Base-by-base conservation (phyloP, 2,888 invertebrate genomes). In the Drosophila prostipennis region DNA sequence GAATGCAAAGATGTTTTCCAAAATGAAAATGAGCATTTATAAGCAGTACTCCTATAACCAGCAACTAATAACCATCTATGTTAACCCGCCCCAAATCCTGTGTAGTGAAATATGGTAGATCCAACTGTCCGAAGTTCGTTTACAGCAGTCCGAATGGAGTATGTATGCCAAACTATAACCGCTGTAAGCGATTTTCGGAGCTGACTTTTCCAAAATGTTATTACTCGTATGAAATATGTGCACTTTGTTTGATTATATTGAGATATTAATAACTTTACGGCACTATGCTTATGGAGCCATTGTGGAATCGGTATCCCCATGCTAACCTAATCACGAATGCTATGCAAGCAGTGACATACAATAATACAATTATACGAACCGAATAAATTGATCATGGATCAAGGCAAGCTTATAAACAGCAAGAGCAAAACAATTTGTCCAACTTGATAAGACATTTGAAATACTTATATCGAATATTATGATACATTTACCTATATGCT, bases 341-440 rank as follows among this genome's bases (percentile, higher is more conserved):
- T 59, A 46, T 53, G 23, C 16, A 51, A 48, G 6, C 49, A 51
- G 36, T 74, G 68, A 71, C 71, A 67, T 65, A 63, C 78, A 75
- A 76, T 83, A 76, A 69, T 71, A 76, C 34, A 39, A 32, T 32
- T 63, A 52, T 43, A 55, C 29, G 14, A 73, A 70, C 51, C 54
- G 63, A 70, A 59, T 67, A 6, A 72, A 54, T 49, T 72, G 82
- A 82, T 82, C 82, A 65, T 72, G 87, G 87, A 87, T 82, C 85
- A 63, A 60, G 80, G 74, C 78, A 69, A 57, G 58, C 64, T 53
- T 48, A 76, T 48, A 14, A 75, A 34, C n/a, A 36, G 26, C 14
- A 49, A 48, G 34, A 59, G 29, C 42, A 60, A 42, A 61, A 61
- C 45, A 69, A 65, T 72, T 72, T 77, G 72, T 79, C 82, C 83